These are phyloP conservation scores for Mayetiola destructor DNA, from an alignment of 2,888 invertebrate species.

Conservation along the genomic window DNA sequence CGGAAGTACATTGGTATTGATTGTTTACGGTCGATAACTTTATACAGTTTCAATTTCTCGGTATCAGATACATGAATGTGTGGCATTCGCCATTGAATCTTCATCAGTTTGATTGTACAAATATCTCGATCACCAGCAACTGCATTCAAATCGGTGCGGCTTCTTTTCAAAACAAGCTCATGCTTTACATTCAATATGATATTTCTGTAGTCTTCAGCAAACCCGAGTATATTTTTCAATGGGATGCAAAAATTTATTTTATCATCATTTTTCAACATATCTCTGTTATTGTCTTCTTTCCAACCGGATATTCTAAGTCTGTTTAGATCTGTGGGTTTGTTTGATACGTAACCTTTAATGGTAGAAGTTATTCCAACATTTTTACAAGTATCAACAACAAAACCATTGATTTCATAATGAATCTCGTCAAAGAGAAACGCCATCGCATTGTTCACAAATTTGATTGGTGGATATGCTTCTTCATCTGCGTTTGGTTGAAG, in stretches of 20 bases:
- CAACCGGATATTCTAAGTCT: constrained; percentile 23
- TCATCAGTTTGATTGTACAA: constrained; percentile 18
- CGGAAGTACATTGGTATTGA: constrained; percentile 16
- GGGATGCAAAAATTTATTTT: constrained; percentile 26
- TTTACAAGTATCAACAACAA: constrained; percentile 25
- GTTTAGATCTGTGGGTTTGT: constrained; percentile 22
- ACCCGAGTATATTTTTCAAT: constrained; percentile 26
- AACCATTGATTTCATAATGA: constrained; percentile 27
- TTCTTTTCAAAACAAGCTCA: constrained; percentile 28
- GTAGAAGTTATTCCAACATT: constrained; percentile 26
- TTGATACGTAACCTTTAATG: constrained; percentile 28
- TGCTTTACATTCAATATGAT: constrained; percentile 30
- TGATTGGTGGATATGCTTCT: constrained; percentile 17
- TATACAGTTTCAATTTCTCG: constrained; percentile 16
- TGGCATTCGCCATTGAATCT: constrained; percentile 22
- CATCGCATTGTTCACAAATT: constrained; percentile 23
- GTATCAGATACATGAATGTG: constrained; percentile 15
- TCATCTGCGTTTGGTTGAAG: constrained; percentile 13
- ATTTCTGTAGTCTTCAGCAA: constrained; percentile 29
- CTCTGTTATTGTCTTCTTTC: constrained; percentile 17
- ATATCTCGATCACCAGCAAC: constrained; percentile 17
- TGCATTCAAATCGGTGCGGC: constrained; percentile 24
- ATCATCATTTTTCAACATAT: constrained; percentile 19
- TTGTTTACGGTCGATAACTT: constrained; percentile 15
- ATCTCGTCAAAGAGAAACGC: constrained; percentile 26